A percentile compares a stretch with the other conserved stretches of the same genome.
Conservation (phyloP, 2,888 invertebrate genomes). For the Lutraria lutraria region DNA sequence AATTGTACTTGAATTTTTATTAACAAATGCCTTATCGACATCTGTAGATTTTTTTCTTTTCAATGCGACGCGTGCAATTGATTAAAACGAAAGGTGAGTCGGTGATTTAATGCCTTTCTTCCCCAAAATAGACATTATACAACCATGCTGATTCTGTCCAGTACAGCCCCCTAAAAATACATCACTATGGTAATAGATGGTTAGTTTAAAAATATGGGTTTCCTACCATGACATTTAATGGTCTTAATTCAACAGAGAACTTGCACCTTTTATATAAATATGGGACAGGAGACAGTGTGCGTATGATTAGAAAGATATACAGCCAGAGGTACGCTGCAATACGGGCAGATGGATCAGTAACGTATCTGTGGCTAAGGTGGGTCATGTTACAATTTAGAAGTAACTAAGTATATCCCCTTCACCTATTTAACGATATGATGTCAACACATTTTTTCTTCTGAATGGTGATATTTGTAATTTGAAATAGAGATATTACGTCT, state of each 20-base stretch:
- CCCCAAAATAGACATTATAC: neutral
- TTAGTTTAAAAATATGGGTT: neutral
- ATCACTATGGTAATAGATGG: neutral
- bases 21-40: neutral
- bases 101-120: neutral
- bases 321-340: neutral
- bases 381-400: no score
- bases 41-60: neutral
- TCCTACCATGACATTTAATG: neutral
- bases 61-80: neutral
- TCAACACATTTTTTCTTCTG: no score
- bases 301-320: neutral
- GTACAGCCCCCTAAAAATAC: neutral
- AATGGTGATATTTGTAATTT: no score
- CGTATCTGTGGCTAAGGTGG: neutral
- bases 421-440: no score
- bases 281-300: neutral
- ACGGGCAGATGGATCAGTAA: neutral
- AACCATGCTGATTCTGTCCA: neutral
- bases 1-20: neutral
- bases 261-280: conserved; percentile 13
- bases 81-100: neutral
- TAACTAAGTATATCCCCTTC: no score
- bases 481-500: no score
- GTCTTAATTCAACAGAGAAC: neutral